A percentile compares a stretch with the other conserved stretches of the same genome.
These are phyloP conservation scores for Artemia franciscana DNA, from an alignment of 1,140 invertebrate genomes.

Conservation along the genomic window DNA sequence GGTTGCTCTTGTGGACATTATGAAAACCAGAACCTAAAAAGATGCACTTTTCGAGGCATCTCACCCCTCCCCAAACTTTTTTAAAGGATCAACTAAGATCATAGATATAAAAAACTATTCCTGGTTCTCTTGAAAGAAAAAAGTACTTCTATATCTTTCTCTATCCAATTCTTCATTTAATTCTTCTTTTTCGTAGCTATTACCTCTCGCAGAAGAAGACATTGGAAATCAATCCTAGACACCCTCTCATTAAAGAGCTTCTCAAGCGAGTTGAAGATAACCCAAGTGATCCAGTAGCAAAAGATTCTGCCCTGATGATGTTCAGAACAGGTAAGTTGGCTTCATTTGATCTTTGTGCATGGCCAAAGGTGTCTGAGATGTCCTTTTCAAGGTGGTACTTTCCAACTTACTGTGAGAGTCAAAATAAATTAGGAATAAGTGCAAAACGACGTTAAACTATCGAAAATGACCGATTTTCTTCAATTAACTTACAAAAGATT, in stretches of 20 bases:
- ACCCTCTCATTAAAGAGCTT: conserved; percentile 83
- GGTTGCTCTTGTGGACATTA: no score
- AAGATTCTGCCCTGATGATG: conserved; percentile 71
- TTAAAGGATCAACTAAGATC: background rate
- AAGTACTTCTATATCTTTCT: background rate
- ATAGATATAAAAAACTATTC: background rate
- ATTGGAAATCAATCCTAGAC: conserved; percentile 88
- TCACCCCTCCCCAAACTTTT: background rate
- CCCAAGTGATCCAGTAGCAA: conserved; percentile 49
- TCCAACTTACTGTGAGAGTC: no score
- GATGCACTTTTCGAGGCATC: no score
- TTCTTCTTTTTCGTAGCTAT: conserved; percentile 29
- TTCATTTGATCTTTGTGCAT: no score
- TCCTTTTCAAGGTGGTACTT: no score
- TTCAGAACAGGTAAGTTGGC: conserved; percentile 42
- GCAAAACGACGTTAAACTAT: no score
- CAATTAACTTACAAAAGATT: no score
- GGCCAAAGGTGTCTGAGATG: no score
- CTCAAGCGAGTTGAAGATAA: conserved; percentile 56
- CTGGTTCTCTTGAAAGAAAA: background rate
- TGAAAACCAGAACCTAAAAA: no score
- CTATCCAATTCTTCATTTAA: background rate
- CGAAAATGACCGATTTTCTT: no score
- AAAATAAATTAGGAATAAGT: no score
- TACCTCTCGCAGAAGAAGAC: conserved; percentile 93